Evolutionary conservation across 2,797 vertebrate species (phyloP).

Genomic region (Sphenodon punctatus): DNA sequence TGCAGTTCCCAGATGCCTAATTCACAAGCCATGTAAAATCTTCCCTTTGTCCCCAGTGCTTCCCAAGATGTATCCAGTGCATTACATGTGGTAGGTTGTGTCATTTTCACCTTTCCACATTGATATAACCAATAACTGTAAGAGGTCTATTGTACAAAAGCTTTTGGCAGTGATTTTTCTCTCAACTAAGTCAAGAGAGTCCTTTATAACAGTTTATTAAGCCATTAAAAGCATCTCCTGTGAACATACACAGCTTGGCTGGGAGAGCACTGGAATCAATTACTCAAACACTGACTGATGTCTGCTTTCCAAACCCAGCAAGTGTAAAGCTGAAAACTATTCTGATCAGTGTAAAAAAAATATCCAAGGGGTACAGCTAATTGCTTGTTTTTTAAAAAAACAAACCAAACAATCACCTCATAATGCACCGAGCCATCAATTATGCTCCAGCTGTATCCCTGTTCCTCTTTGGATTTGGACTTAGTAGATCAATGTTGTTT

Average conservation of each 20-base stretch:
- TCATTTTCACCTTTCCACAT: slow-evolving; percentile 36
- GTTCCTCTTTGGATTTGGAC: slow-evolving; percentile 12
- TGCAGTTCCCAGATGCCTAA: not conserved
- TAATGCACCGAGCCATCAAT: slow-evolving; percentile 8
- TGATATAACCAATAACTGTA: slow-evolving; percentile 39
- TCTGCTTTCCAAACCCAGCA: slow-evolving; percentile 49
- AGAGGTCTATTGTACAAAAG: slow-evolving; percentile 28
- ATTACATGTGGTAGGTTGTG: not conserved
- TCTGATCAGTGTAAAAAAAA: slow-evolving; percentile 26
- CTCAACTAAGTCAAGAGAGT: slow-evolving; percentile 66
- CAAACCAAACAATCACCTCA: not conserved
- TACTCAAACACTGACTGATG: slow-evolving; percentile 57
- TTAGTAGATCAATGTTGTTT: slow-evolving; percentile 38
- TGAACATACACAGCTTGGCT: slow-evolving; percentile 66
- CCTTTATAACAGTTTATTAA: slow-evolving; percentile 76
- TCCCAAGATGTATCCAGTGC: not conserved
- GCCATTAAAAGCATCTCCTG: slow-evolving; percentile 72
- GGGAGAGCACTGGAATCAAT: slow-evolving; percentile 64
- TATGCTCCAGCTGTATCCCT: not conserved
- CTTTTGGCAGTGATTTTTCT: slow-evolving; percentile 64
- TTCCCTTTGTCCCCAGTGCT: not conserved
- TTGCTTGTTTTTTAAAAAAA: slow-evolving; percentile 60
- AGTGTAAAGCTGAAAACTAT: slow-evolving; percentile 49
- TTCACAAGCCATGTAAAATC: not conserved
- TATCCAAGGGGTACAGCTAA: slow-evolving; percentile 56